A percentile compares a stretch with the other conserved stretches of the same genome.
phyloP scores from a whole-genome alignment of 2,888 invertebrate species.

The Hemistola chrysoprasaria region DNA sequence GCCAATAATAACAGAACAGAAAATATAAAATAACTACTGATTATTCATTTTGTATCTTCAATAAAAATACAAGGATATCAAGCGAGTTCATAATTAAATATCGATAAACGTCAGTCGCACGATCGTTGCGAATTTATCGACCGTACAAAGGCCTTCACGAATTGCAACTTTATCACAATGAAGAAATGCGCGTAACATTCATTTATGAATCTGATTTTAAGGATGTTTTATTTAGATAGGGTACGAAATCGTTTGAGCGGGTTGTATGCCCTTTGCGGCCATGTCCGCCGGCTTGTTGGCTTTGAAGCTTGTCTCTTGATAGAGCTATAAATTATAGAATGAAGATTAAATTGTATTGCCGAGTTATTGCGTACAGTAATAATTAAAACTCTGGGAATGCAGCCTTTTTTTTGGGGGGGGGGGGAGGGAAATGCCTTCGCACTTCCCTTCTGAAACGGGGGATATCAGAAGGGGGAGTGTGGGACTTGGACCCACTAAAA shows the following conservation, averaged over 20 bases:
- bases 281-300: constrained; percentile 18
- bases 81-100: constrained; percentile 56
- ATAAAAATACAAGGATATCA: constrained; percentile 3
- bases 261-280: constrained; percentile 11
- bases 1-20: constrained; percentile 5
- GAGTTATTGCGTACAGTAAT: constrained; percentile 1
- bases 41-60: constrained; percentile 7
- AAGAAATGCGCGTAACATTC: neutral
- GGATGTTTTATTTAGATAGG: constrained; percentile 1
- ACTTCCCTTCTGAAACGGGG: no score
- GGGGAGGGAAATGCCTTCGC: no score
- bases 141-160: neutral
- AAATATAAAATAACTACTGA: constrained; percentile 14
- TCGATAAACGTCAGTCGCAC: constrained; percentile 53
- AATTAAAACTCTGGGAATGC: constrained; percentile 1
- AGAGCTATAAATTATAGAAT: constrained; percentile 17
- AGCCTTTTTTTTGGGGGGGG: no score
- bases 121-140: constrained; percentile 18
- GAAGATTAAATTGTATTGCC: neutral
- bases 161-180: constrained; percentile 1
- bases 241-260: neutral
- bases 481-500: no score
- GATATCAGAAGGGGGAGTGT: no score
- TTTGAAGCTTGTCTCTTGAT: constrained; percentile 16
- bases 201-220: neutral